Percentiles rank a stretch among this genome's conserved stretches.
These are phyloP conservation scores for Eleginops maclovinus DNA, from an alignment of 2,113 vertebrate genomes.

Conservation along the genomic window DNA sequence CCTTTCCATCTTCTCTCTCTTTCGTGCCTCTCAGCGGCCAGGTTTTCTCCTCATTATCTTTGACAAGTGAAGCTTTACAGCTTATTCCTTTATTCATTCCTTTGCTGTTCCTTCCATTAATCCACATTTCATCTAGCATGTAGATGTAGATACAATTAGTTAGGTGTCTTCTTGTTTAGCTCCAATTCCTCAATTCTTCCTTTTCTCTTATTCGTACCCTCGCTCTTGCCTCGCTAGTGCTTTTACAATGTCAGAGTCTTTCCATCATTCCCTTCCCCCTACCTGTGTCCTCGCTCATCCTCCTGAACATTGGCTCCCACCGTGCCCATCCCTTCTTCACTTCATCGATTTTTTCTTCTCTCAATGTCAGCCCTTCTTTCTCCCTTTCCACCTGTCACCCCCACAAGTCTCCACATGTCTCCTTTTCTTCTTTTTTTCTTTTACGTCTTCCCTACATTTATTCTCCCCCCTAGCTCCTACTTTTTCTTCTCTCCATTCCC, in stretches of 20 bases:
- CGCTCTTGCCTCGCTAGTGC: background rate
- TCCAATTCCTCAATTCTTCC: background rate
- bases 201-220: background rate
- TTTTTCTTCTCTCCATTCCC: background rate
- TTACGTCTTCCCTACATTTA: background rate
- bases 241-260: slow-evolving; percentile 30
- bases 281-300: slow-evolving; percentile 24
- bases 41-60: slow-evolving; percentile 33
- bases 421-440: slow-evolving; percentile 27
- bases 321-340: slow-evolving; percentile 34
- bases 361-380: slow-evolving; percentile 55
- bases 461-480: background rate
- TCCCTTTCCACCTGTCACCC: slow-evolving; percentile 29
- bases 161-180: background rate
- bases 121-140: slow-evolving; percentile 1
- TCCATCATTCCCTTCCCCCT: background rate
- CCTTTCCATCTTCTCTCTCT: background rate
- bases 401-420: slow-evolving; percentile 4
- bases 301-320: slow-evolving; percentile 22
- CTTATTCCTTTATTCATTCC: slow-evolving; percentile 6
- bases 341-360: slow-evolving; percentile 68
- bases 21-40: background rate
- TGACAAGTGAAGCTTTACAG: slow-evolving; percentile 10
- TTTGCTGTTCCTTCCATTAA: background rate
- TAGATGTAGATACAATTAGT: background rate